Conservation (phyloP, 1,140 invertebrate species). For the Coenobita brevimanus region DNA sequence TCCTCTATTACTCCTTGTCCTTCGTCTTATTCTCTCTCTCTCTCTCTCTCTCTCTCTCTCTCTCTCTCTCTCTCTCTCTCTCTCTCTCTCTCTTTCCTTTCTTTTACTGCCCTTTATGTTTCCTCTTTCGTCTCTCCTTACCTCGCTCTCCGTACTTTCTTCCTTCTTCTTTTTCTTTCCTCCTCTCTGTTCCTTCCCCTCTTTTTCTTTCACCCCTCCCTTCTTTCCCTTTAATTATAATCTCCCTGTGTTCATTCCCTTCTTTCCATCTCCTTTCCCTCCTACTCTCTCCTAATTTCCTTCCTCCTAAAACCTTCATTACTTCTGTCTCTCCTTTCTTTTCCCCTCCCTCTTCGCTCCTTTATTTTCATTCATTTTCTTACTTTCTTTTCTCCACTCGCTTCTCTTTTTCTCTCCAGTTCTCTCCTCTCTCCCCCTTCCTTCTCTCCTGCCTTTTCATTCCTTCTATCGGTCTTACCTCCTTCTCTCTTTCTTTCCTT, state of each 20-base stretch:
- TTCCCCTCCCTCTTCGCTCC: neutral
- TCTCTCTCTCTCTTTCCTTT: too few relatives aligned
- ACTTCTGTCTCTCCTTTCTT: neutral
- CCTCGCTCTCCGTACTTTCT: too few relatives aligned
- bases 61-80: too few relatives aligned
- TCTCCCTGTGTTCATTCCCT: neutral
- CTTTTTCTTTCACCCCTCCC: neutral
- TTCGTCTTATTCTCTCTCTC: too few relatives aligned
- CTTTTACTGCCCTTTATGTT: too few relatives aligned
- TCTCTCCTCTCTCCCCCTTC: neutral
- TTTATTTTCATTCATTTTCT: neutral
- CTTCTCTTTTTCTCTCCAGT: neutral
- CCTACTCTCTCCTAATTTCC: neutral
- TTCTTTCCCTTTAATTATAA: neutral
- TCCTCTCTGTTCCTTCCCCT: neutral
- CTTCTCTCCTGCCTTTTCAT: neutral
- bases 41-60: neutral
- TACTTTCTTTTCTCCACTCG: neutral
- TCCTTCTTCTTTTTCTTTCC: neutral
- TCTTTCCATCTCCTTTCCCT: neutral
- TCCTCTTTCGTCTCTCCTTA: neutral
- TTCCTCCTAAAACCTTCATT: neutral
- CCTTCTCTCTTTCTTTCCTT: neutral
- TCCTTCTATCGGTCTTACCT: neutral
- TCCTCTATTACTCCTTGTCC: too few relatives aligned